Conservation (phyloP, 2,113 vertebrate species). For the Todiramphus saurophagus region DNA sequence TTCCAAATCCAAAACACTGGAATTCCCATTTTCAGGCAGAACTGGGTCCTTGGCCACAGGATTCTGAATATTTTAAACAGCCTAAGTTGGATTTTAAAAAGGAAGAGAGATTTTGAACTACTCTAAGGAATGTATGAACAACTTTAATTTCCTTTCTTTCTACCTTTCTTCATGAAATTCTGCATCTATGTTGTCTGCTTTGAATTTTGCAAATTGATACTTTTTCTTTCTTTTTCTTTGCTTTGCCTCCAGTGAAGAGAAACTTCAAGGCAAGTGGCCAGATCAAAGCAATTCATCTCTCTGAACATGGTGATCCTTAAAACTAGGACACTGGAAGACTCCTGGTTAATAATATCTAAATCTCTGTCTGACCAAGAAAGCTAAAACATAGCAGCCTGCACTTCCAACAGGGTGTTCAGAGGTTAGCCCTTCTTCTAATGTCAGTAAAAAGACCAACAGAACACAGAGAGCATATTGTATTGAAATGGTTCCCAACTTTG, state of each 20-base stretch:
- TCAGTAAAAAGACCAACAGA: background rate
- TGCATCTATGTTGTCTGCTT: background rate
- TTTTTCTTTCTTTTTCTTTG: conserved; percentile 16
- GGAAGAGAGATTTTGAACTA: background rate
- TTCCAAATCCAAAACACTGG: background rate
- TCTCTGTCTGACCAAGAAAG: background rate
- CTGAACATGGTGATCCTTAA: conserved; percentile 22
- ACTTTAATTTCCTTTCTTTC: background rate
- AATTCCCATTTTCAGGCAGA: background rate
- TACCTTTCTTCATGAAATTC: background rate
- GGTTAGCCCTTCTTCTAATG: background rate
- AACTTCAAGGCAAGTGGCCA: conserved; percentile 43
- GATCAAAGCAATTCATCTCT: conserved; percentile 38
- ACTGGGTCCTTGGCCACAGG: background rate
- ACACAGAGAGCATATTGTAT: background rate
- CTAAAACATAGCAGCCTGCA: background rate
- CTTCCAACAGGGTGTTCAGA: background rate
- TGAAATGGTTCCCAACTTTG: background rate
- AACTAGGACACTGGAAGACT: conserved; percentile 37
- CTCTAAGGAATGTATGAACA: background rate
- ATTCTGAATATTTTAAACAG: conserved; percentile 5
- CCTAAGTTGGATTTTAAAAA: background rate
- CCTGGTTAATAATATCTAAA: background rate
- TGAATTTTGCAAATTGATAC: conserved; percentile 49
- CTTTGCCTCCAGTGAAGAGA: conserved; percentile 34